Percentiles rank a stretch among this genome's conserved stretches.
Conservation (phyloP, 2,113 vertebrate genomes). For the Pyrgilauda ruficollis region DNA sequence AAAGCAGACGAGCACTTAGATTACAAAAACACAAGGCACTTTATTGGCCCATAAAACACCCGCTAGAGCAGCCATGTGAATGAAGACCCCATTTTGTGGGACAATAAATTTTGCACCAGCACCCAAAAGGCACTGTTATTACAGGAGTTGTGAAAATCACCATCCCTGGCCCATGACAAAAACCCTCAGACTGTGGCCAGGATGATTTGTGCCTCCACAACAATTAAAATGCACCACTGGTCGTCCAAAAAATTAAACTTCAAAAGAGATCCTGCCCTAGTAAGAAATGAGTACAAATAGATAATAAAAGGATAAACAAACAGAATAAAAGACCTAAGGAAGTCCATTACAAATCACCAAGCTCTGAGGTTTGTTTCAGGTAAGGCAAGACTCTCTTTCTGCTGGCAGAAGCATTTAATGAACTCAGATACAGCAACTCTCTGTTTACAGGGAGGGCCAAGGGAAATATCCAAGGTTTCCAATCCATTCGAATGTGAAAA, state of each 20-base stretch:
- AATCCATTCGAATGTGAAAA: not conserved
- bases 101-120: conserved; percentile 2
- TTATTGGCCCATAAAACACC: conserved; percentile 54
- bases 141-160: not conserved
- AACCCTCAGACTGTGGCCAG: not conserved
- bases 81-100: conserved; percentile 28
- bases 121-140: conserved; percentile 4
- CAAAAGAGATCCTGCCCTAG: not conserved
- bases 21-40: conserved; percentile 45
- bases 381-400: not conserved
- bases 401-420: not conserved
- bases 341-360: not conserved
- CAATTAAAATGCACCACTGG: not conserved
- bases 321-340: not conserved
- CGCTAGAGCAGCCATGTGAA: not conserved
- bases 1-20: conserved; percentile 32
- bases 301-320: not conserved
- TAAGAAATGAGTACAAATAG: not conserved
- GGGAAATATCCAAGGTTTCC: not conserved
- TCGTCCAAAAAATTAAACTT: not conserved
- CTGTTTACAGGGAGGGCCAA: not conserved
- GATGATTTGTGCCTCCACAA: not conserved
- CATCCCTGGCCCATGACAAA: not conserved
- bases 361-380: not conserved
- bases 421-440: not conserved